Base-by-base conservation (phyloP, 2,113 vertebrate genomes). In the Grallaria varia region DNA sequence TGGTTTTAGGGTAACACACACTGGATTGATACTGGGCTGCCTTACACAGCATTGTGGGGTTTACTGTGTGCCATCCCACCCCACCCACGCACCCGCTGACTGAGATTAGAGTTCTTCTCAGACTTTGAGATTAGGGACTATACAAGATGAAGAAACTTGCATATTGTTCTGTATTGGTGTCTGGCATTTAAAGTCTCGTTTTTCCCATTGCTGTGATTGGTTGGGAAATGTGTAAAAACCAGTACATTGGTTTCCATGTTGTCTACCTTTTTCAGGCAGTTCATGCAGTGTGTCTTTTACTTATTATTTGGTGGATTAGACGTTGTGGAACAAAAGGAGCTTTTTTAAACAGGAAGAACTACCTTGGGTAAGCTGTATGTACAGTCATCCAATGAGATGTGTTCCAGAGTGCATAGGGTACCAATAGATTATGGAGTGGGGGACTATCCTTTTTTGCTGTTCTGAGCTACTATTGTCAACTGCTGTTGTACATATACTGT, bases 401-500 rank as follows among this genome's bases (percentile, higher is more conserved):
- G 75, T 95, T 98, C 97, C 87, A 94, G 95, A 93, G 84, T 96
- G 96, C 92, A 67, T 97, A 94, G 95, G 96, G 96, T 97, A 97
- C 96, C 93, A 94, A 89, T 96, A 97, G 85, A 95, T 90, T 89
- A 97, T 21, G 83, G 97, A 96, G 95, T 96, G 94, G 95, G 97
- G 95, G 90, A 93, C 97, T 97, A 97, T 96, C 95, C 95, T 97
- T 97, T 96, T 97, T 98, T 97, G 97, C 97, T 98, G 97, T 98
- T 98, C 96, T 97, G 97, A 98, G 98, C 97, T 98, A 98, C 97
- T 98, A 97, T 98, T 98, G 98, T 98, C 97, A 98, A 98, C 98
- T 98, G 98, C 98, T 99, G 98, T 98, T 99, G 98, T 98, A 98
- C 98, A 98, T 98, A 97, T 97, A 98, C 97, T 98, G 96, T 98